Conservation (phyloP, 2,888 invertebrate species). For the Agonopterix arenella region DNA sequence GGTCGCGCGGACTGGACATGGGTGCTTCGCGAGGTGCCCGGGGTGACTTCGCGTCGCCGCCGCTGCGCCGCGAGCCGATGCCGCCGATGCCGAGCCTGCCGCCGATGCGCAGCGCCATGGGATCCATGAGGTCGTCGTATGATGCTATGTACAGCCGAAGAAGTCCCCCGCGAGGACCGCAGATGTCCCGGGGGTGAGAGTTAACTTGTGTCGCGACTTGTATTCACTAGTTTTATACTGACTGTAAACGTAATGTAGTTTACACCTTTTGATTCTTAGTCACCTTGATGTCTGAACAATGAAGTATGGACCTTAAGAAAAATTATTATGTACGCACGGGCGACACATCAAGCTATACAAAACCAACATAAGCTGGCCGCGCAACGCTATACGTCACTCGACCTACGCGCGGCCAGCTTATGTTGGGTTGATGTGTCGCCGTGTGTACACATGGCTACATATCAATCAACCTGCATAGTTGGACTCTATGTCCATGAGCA, state of each 20-base stretch:
- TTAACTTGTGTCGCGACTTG: conserved; percentile 5
- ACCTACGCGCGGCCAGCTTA: too few relatives aligned
- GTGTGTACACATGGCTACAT: too few relatives aligned
- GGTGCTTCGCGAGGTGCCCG: conserved; percentile 73
- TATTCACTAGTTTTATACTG: not conserved
- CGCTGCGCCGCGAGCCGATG: conserved; percentile 86
- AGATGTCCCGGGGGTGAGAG: conserved; percentile 72
- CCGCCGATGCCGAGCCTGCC: conserved; percentile 87
- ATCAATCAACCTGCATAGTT: too few relatives aligned
- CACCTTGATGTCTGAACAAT: too few relatives aligned
- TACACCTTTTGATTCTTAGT: too few relatives aligned
- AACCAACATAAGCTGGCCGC: too few relatives aligned
- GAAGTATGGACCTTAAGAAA: too few relatives aligned
- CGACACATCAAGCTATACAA: too few relatives aligned
- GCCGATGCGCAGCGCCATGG: conserved; percentile 77
- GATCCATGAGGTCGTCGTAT: conserved; percentile 83
- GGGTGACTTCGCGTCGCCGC: conserved; percentile 84
- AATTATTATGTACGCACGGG: too few relatives aligned
- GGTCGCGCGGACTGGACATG: conserved; percentile 71
- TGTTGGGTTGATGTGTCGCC: too few relatives aligned
- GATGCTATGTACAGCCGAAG: conserved; percentile 91
- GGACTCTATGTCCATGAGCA: too few relatives aligned
- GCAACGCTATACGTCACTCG: too few relatives aligned
- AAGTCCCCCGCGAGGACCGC: conserved; percentile 81
- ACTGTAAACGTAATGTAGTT: not conserved